Base-by-base conservation (phyloP, 2,797 vertebrate species). In the Fundulus diaphanus region DNA sequence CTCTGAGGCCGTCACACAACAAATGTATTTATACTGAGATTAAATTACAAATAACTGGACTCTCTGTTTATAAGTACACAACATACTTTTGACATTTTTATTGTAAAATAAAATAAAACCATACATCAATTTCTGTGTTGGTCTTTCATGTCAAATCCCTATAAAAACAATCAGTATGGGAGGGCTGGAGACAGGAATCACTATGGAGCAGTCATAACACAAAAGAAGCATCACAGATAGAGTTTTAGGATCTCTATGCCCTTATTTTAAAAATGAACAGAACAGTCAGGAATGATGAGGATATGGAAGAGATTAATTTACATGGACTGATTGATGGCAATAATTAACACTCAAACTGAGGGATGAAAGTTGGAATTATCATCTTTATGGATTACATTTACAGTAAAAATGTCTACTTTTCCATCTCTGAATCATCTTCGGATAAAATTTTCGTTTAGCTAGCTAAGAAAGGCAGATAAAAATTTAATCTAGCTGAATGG, bases 221-320 rank as follows among this genome's bases (percentile, higher is more conserved):
- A 57, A 15, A 15, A 31, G 54, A 29, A 57, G 54, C 54, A 16
- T 57, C 27, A 57, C 54, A 67, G 24, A n/a, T 5, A n/a, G 65
- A 67, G 37, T 18, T n/a, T 35, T 49, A 24, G 35, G 63, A 27
- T 67, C 57, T 54, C 29, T 29, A 46, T 68, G 54, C 52, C 18
- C 40, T 81, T 72, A 29, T 67, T 83, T 85, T 65, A 77, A 52
- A 72, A 61, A 54, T 37, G 42, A 72, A 37, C 71, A 33, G 46
- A 78, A 31, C 72, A 76, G 59, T 59, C 51, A 42, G 57, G 73
- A 67, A 80, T 74, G 77, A 72, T 35, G 27, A 61, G 75, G 86
- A 88, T 86, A 82, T 84, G 42, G 61, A 72, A 29, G 77, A 76
- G 82, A 77, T 84, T 84, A 70, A 22, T 33, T 54, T 35, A 40